Conservation (phyloP, 2,888 invertebrate genomes). For the Elegia similella region DNA sequence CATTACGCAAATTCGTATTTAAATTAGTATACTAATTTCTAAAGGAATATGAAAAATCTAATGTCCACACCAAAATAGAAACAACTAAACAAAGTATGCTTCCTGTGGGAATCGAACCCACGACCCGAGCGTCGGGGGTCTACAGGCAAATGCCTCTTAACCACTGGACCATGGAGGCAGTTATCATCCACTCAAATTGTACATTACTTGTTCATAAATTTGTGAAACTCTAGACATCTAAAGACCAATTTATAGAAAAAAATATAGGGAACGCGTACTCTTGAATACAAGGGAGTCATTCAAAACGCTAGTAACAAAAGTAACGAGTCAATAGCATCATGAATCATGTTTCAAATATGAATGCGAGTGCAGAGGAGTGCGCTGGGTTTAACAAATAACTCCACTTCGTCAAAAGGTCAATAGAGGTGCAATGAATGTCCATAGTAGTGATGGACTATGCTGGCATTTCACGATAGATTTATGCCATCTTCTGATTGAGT, state of each 20-base stretch:
- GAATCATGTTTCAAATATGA: slow-evolving; percentile 23
- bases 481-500: background rate
- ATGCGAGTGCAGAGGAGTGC: slow-evolving; percentile 37
- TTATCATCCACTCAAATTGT: no score
- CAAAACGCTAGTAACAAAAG: slow-evolving; percentile 20
- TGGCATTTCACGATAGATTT: background rate
- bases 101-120: no score
- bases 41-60: no score
- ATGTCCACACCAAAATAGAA: no score
- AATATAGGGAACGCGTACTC: background rate
- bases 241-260: no score
- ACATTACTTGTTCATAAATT: no score
- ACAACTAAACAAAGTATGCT: no score
- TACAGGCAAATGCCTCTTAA: no score
- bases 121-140: no score
- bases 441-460: slow-evolving; percentile 23
- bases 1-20: slow-evolving; percentile 5
- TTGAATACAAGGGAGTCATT: slow-evolving; percentile 4
- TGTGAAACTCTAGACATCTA: no score
- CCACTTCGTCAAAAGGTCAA: slow-evolving; percentile 61
- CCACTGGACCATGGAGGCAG: no score
- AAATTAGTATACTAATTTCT: slow-evolving; percentile 5
- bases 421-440: slow-evolving; percentile 52
- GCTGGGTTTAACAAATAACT: slow-evolving; percentile 52
- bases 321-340: slow-evolving; percentile 21